Evolutionary conservation across 2,113 vertebrate genomes (phyloP).

Genomic region (Rostratula benghalensis): DNA sequence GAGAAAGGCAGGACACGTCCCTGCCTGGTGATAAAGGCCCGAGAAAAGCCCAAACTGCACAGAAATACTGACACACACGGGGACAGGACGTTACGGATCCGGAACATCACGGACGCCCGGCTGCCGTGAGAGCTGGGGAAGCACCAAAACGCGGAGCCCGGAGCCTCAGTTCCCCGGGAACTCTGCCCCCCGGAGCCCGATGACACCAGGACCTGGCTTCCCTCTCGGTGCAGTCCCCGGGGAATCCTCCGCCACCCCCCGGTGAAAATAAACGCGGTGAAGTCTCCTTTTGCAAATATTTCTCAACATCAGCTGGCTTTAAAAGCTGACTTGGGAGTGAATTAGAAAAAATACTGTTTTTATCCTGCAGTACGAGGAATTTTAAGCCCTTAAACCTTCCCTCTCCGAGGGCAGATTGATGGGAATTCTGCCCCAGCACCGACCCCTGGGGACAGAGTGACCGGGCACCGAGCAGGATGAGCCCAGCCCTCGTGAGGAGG

Average conservation of each 20-base stretch:
- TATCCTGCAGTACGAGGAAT: slow-evolving; percentile 16
- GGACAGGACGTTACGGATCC: not conserved
- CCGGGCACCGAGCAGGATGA: not conserved
- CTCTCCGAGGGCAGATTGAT: slow-evolving; percentile 15
- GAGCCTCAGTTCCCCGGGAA: not conserved
- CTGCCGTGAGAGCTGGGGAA: not conserved
- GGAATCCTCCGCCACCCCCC: not conserved
- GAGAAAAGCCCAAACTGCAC: not conserved
- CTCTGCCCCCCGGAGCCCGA: not conserved
- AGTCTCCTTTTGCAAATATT: not conserved
- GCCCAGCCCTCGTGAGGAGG: not conserved
- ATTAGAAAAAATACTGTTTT: not conserved
- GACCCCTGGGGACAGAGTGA: too few relatives aligned
- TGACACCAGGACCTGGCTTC: not conserved
- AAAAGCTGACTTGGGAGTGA: not conserved
- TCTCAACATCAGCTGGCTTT: not conserved
- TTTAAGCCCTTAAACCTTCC: slow-evolving; percentile 54
- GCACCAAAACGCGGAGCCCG: not conserved
- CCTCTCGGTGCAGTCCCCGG: not conserved
- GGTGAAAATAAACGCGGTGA: not conserved
- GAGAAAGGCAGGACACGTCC: not conserved
- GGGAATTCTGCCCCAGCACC: not conserved
- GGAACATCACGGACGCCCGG: not conserved
- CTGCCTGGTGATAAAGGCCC: not conserved
- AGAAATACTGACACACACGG: not conserved